Percentiles rank a stretch among this genome's conserved stretches.
phyloP scores from a whole-genome alignment of 2,888 invertebrate genomes.

The Criorhina ranunculi region DNA sequence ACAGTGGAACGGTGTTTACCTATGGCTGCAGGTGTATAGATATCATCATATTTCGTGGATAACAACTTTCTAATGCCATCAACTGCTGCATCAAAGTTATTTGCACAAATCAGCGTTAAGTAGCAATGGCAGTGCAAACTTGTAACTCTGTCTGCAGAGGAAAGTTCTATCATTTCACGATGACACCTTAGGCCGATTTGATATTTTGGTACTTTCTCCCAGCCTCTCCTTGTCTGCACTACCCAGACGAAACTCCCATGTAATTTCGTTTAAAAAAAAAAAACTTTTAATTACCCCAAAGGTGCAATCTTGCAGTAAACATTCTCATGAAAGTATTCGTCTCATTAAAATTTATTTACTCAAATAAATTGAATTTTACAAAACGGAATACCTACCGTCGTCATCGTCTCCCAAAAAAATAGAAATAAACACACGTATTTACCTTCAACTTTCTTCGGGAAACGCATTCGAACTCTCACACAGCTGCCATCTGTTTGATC shows the following conservation, averaged over 20 bases:
- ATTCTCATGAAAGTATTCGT: slow-evolving; percentile 6
- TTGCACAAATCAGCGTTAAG: too few relatives aligned
- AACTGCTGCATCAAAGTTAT: too few relatives aligned
- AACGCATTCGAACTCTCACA: slow-evolving; percentile 29
- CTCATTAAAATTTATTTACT: slow-evolving; percentile 63
- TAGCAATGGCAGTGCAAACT: too few relatives aligned
- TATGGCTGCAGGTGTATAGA: too few relatives aligned
- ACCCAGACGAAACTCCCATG: not conserved
- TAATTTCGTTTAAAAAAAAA: not conserved
- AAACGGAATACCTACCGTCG: slow-evolving; percentile 17
- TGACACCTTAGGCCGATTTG: too few relatives aligned
- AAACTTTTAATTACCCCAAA: slow-evolving; percentile 3
- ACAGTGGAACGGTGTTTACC: too few relatives aligned
- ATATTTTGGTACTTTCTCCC: too few relatives aligned
- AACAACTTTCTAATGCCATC: too few relatives aligned
- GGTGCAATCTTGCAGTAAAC: slow-evolving; percentile 16
- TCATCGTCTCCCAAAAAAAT: slow-evolving; percentile 28
- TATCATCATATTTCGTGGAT: too few relatives aligned
- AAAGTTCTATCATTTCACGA: too few relatives aligned
- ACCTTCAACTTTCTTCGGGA: slow-evolving; percentile 36
- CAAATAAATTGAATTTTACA: slow-evolving; percentile 53
- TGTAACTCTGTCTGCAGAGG: too few relatives aligned
- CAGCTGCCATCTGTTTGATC: slow-evolving; percentile 63
- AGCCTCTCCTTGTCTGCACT: too few relatives aligned
- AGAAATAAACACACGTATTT: slow-evolving; percentile 22